These are phyloP conservation scores for Pyrgilauda ruficollis DNA, from an alignment of 2,113 vertebrate species.

Conservation along the genomic window DNA sequence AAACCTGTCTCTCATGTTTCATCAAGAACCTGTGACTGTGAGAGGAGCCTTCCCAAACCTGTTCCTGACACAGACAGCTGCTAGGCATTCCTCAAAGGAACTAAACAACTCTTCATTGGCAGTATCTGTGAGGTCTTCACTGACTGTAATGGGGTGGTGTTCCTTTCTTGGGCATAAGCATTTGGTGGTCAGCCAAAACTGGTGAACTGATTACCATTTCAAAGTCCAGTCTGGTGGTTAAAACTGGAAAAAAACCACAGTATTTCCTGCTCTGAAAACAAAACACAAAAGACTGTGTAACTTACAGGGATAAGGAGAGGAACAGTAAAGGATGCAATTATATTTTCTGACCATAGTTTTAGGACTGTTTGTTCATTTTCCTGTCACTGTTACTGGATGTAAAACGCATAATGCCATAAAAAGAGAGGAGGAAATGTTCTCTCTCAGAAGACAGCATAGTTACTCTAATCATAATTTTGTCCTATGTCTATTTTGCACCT, in stretches of 20 bases:
- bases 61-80: neutral
- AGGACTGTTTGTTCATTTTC: neutral
- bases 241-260: neutral
- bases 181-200: neutral
- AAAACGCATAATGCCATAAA: neutral
- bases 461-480: neutral
- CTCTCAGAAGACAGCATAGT: neutral
- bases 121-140: neutral
- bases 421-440: neutral
- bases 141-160: fast-evolving
- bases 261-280: neutral
- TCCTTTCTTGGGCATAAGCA: neutral
- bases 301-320: neutral
- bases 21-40: neutral
- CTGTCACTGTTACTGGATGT: neutral
- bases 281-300: neutral
- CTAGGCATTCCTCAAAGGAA: neutral
- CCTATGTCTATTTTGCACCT: neutral
- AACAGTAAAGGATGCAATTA: neutral
- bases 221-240: neutral
- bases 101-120: neutral
- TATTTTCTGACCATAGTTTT: neutral
- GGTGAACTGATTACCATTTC: neutral
- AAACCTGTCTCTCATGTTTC: neutral
- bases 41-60: neutral